Percentiles rank a stretch among this genome's conserved stretches.
phyloP scores from a whole-genome alignment of 2,797 vertebrate genomes.

The Catharus ustulatus region DNA sequence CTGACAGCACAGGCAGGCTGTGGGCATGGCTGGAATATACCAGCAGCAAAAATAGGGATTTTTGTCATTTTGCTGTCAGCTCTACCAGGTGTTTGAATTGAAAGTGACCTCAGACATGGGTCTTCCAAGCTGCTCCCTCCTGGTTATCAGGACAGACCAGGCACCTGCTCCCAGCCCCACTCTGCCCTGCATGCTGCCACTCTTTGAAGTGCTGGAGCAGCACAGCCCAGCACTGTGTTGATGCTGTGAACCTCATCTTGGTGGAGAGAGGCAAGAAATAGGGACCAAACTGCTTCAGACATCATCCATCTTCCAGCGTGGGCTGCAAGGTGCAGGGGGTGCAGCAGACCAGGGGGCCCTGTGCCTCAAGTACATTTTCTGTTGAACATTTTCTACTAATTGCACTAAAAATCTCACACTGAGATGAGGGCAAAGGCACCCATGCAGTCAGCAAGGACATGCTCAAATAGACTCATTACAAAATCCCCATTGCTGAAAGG shows the following conservation, averaged over 20 bases:
- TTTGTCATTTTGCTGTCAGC: neutral
- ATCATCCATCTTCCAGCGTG: fast-evolving
- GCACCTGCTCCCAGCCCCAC: neutral
- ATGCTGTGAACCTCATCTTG: neutral
- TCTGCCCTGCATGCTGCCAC: neutral
- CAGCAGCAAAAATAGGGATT: neutral
- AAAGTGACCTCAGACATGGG: neutral
- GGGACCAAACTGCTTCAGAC: neutral
- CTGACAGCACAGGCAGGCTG: neutral
- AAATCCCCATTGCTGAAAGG: neutral
- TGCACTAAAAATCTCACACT: neutral
- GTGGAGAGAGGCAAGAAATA: neutral
- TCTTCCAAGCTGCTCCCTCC: neutral
- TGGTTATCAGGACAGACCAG: neutral
- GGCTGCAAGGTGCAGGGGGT: neutral
- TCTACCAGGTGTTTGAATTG: neutral
- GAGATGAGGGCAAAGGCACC: neutral
- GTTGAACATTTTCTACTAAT: neutral
- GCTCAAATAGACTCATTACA: neutral
- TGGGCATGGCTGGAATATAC: neutral
- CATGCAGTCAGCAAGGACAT: neutral
- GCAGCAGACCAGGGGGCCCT: neutral
- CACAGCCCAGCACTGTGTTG: neutral
- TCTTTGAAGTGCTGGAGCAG: neutral
- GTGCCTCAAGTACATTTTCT: neutral